Conservation (phyloP, 2,888 invertebrate species). For the Volucella inflata region DNA sequence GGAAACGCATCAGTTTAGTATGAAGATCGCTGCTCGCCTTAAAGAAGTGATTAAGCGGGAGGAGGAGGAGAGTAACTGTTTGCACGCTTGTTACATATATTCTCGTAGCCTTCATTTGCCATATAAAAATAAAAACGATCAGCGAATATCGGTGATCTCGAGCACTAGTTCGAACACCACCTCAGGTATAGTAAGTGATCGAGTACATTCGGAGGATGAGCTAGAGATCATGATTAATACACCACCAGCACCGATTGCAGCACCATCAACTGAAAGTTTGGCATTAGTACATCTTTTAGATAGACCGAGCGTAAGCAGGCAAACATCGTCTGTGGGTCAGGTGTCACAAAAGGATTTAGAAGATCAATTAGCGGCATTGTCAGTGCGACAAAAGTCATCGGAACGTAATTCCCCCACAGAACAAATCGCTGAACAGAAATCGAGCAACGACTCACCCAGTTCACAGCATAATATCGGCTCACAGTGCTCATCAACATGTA, state of each 20-base stretch:
- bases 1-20: constrained; percentile 97
- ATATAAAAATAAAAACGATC: constrained; percentile 89
- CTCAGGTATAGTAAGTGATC: constrained; percentile 97
- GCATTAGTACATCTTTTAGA: constrained; percentile 91
- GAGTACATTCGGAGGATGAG: constrained; percentile 97
- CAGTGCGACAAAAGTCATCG: constrained; percentile 79
- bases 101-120: constrained; percentile 87
- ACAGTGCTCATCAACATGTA: constrained; percentile 94
- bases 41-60: constrained; percentile 92
- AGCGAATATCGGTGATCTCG: constrained; percentile 95
- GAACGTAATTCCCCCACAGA: constrained; percentile 76
- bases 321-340: constrained; percentile 85
- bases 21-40: constrained; percentile 94
- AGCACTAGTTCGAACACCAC: constrained; percentile 98
- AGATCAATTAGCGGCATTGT: constrained; percentile 84
- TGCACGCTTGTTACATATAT: constrained; percentile 90
- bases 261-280: constrained; percentile 93
- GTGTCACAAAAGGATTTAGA: constrained; percentile 83
- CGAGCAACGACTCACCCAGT: constrained; percentile 84
- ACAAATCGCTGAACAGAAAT: constrained; percentile 69
- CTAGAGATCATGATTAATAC: constrained; percentile 94
- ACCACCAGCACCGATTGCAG: constrained; percentile 88
- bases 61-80: constrained; percentile 90
- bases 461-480: constrained; percentile 88
- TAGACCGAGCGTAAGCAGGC: constrained; percentile 85